Conservation (phyloP, 2,888 invertebrate genomes). For the Macrophya alboannulata region DNA sequence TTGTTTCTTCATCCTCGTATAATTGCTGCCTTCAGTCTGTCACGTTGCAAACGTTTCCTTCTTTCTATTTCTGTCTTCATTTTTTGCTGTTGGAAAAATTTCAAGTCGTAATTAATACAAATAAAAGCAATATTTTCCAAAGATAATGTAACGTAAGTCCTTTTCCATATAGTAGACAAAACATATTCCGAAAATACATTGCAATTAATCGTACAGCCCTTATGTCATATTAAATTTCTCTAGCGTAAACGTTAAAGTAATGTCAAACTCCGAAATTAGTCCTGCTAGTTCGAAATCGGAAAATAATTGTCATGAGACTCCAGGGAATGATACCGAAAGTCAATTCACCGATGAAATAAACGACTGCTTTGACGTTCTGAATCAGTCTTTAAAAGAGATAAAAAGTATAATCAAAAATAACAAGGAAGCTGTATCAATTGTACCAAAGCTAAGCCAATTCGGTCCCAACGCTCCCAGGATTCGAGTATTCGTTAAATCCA, state of each 20-base stretch:
- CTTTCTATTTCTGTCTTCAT: neutral
- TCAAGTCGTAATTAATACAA: neutral
- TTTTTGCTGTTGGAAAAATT: neutral
- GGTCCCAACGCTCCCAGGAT: conserved; percentile 9
- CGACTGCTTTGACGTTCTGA: conserved; percentile 35
- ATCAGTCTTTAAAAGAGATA: conserved; percentile 15
- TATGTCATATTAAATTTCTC: neutral
- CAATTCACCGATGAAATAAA: conserved; percentile 26
- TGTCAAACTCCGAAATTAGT: conserved; percentile 17
- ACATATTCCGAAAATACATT: too few relatives aligned
- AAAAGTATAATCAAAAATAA: conserved; percentile 31
- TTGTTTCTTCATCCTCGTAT: neutral
- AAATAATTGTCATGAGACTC: conserved; percentile 17
- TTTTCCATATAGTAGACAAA: neutral
- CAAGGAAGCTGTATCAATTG: conserved; percentile 2
- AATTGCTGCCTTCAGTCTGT: conserved; percentile 17
- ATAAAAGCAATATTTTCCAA: neutral
- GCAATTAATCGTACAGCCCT: neutral
- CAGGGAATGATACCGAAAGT: neutral
- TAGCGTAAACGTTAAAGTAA: conserved; percentile 24
- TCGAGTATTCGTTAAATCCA: conserved; percentile 46
- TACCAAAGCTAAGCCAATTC: conserved; percentile 23
- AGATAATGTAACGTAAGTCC: conserved; percentile 22
- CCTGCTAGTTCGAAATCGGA: conserved; percentile 3
- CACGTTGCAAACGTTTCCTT: conserved; percentile 4